Evolutionary conservation across 2,888 invertebrate genomes (phyloP).

Genomic region (Diaphora mendica): DNA sequence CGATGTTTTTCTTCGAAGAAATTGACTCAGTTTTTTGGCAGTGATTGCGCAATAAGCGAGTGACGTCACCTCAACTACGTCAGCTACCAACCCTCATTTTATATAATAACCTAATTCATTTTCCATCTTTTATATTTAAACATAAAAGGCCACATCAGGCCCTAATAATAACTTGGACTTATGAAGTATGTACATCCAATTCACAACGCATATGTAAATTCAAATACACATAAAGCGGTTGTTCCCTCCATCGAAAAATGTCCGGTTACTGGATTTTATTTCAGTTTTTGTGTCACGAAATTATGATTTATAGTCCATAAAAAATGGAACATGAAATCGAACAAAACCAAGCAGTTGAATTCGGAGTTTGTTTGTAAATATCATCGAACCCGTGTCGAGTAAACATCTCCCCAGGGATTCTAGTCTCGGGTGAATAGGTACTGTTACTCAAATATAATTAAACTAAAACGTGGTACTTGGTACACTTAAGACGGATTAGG

Average conservation of each 20-base stretch:
- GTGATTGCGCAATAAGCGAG: constrained; percentile 44
- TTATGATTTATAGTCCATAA: constrained; percentile 39
- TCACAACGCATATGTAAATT: neutral
- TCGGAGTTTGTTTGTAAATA: constrained; percentile 23
- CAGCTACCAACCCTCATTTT: constrained; percentile 45
- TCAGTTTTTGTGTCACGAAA: constrained; percentile 37
- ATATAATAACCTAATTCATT: constrained; percentile 48
- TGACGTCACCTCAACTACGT: constrained; percentile 59
- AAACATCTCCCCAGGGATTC: constrained; percentile 16
- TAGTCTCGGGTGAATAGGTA: constrained; percentile 16
- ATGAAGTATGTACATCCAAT: neutral
- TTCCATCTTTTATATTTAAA: constrained; percentile 16
- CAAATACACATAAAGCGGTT: constrained; percentile 19
- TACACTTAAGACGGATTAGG: constrained; percentile 37
- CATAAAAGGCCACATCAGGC: neutral
- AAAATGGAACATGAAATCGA: constrained; percentile 33
- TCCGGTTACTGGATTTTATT: constrained; percentile 35
- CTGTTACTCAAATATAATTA: constrained; percentile 33
- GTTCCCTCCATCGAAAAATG: constrained; percentile 23
- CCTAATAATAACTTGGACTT: neutral
- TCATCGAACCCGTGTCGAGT: constrained; percentile 19
- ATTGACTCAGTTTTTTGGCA: constrained; percentile 49
- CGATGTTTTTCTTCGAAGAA: constrained; percentile 42
- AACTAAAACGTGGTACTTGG: constrained; percentile 28
- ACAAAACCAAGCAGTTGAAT: constrained; percentile 25